Evolutionary conservation across 2,113 vertebrate species (phyloP), one percentile per base, ranked within the genome.

Genomic region (Bufo gargarizans): DNA sequence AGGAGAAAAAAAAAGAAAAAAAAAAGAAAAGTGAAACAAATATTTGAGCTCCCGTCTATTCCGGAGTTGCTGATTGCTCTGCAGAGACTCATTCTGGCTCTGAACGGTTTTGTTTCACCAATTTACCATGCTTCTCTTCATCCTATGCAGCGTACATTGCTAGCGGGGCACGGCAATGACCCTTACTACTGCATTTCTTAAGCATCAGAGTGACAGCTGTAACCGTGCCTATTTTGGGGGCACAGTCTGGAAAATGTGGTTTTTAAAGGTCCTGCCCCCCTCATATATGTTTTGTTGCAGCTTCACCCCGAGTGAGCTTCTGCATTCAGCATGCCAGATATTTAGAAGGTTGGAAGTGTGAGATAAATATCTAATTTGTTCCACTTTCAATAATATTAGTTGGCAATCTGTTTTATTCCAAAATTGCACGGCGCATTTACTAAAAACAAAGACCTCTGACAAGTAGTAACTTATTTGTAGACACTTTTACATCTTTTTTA

Each of bases 151-250:
- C 63, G 72, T 86, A 86, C 58, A 77, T 86, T 53, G 72, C 74
- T 78, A 20, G 85, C 45, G n/a, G 85, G 85, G 56, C 76, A 86
- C 45, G 6, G 12, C 56, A 53, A 80, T 87, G 77, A 87, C 76
- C 59, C 86, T 71, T 22, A 49, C 53, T 69, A 49, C 77, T 79
- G 49, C 49, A 69, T 79, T 87, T 87, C 76, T 80, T 80, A 55
- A 87, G 77, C 77, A 65, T 80, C 61, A 71, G 86, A 87, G 61
- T 79, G 86, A 87, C 86, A 87, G 86, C 76, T 87, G 77, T 87
- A 79, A 69, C 86, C 76, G 20, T 71, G 86, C 85, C 72, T 77
- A 86, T 86, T 86, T 86, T 69, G 10, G 47, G 49, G 61, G 61
- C 77, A 69, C 77, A 45, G 63, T 53, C 86, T 67, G 86, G 77